These are phyloP conservation scores for Cervus canadensis DNA, from an alignment of 2,113 vertebrate genomes.

Conservation along the genomic window DNA sequence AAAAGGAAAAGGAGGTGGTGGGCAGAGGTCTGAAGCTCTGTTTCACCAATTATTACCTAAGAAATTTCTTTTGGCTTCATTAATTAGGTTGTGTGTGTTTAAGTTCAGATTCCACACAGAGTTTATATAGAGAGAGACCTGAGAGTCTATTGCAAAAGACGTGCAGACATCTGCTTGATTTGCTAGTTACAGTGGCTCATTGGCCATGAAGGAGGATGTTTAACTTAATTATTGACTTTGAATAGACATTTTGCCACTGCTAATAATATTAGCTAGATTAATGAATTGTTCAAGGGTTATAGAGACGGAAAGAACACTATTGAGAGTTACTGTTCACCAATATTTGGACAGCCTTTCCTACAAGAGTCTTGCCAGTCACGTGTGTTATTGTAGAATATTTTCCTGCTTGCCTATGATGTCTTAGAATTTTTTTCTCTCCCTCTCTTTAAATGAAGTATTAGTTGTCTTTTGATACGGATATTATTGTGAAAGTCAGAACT, in stretches of 20 bases:
- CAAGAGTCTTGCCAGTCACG: neutral
- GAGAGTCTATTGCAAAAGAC: neutral
- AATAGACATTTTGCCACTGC: conserved; percentile 32
- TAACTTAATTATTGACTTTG: conserved; percentile 53
- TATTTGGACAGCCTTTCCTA: conserved; percentile 29
- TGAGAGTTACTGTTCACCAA: conserved; percentile 2
- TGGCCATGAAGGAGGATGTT: conserved; percentile 40
- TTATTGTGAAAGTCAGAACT: neutral
- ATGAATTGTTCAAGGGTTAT: conserved; percentile 12
- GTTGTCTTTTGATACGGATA: neutral
- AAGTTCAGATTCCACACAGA: neutral
- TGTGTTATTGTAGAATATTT: neutral
- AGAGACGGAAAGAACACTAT: neutral
- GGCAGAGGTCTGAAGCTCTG: neutral
- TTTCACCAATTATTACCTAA: neutral
- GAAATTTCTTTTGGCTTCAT: neutral
- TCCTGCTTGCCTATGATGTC: neutral
- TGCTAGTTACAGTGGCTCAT: neutral
- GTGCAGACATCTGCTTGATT: neutral
- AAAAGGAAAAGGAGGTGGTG: neutral
- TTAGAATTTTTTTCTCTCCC: neutral
- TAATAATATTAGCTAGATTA: conserved; percentile 49
- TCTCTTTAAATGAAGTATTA: neutral
- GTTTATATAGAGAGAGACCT: neutral
- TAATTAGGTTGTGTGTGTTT: neutral